These are phyloP conservation scores for Oeneis ivallda DNA, from an alignment of 2,888 invertebrate genomes.

Conservation along the genomic window DNA sequence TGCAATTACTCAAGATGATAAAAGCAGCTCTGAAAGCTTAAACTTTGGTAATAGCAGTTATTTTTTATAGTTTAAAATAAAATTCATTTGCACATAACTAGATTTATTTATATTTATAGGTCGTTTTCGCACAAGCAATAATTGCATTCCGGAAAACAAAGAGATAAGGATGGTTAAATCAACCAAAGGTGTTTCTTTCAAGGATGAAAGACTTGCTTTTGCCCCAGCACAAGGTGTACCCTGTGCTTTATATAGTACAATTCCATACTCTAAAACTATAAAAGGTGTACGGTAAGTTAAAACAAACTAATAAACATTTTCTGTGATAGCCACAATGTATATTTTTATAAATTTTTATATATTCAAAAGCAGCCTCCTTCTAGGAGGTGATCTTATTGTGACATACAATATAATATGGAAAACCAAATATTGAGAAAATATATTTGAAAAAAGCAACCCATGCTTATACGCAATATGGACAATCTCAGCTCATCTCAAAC, in stretches of 20 bases:
- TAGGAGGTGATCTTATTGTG: too few relatives aligned
- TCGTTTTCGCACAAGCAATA: slow-evolving; percentile 76
- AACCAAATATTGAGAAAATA: too few relatives aligned
- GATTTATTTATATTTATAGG: slow-evolving; percentile 48
- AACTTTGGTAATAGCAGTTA: slow-evolving; percentile 77
- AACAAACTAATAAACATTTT: background rate
- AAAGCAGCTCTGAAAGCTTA: slow-evolving; percentile 92
- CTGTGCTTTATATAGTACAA: slow-evolving; percentile 92
- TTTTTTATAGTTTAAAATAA: background rate
- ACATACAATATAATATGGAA: too few relatives aligned
- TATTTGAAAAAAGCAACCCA: too few relatives aligned
- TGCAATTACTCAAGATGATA: slow-evolving; percentile 83
- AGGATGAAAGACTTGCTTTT: slow-evolving; percentile 91
- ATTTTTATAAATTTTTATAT: background rate
- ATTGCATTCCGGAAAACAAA: slow-evolving; percentile 80
- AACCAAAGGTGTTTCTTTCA: slow-evolving; percentile 85
- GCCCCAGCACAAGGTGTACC: slow-evolving; percentile 90
- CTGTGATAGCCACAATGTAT: background rate
- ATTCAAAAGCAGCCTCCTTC: too few relatives aligned
- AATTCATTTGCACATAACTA: background rate
- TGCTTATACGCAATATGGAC: too few relatives aligned
- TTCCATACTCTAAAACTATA: slow-evolving; percentile 89
- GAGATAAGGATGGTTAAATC: slow-evolving; percentile 83
- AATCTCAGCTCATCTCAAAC: too few relatives aligned
- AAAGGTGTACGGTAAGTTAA: slow-evolving; percentile 82